phyloP scores from a whole-genome alignment of 2,888 invertebrate genomes.

The Nudaria mundana region DNA sequence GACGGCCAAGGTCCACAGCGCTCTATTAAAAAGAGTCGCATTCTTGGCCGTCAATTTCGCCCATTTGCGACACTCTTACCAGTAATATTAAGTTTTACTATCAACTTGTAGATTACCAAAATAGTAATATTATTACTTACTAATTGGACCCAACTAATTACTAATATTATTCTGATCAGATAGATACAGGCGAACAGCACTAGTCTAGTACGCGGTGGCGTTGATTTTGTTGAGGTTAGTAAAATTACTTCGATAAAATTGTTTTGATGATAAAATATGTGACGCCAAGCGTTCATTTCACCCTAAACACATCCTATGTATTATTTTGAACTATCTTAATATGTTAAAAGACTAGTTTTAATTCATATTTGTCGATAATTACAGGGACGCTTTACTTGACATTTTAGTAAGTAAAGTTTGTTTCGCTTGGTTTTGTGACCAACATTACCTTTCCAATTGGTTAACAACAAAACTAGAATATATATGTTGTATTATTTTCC shows the following conservation, averaged over 20 bases:
- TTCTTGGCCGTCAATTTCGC: too few relatives aligned
- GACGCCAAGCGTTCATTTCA: conserved; percentile 16
- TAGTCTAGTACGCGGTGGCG: conserved; percentile 54
- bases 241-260: conserved; percentile 47
- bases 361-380: conserved; percentile 56
- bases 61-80: too few relatives aligned
- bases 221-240: conserved; percentile 73
- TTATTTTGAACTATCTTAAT: conserved; percentile 11
- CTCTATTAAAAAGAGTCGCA: too few relatives aligned
- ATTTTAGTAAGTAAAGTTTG: conserved; percentile 51
- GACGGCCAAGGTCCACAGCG: too few relatives aligned
- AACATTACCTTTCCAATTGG: conserved; percentile 30
- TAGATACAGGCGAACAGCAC: too few relatives aligned
- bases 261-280: conserved; percentile 40
- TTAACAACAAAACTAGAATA: neutral
- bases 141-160: neutral
- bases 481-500: too few relatives aligned
- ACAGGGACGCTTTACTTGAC: conserved; percentile 70
- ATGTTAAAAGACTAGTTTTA: conserved; percentile 35
- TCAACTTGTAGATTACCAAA: too few relatives aligned
- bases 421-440: conserved; percentile 42
- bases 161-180: neutral
- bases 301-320: conserved; percentile 12
- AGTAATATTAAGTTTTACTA: too few relatives aligned
- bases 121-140: too few relatives aligned